These are phyloP conservation scores for Dipodomys ordii DNA, from an alignment of 2,113 vertebrate genomes.

Conservation along the genomic window DNA sequence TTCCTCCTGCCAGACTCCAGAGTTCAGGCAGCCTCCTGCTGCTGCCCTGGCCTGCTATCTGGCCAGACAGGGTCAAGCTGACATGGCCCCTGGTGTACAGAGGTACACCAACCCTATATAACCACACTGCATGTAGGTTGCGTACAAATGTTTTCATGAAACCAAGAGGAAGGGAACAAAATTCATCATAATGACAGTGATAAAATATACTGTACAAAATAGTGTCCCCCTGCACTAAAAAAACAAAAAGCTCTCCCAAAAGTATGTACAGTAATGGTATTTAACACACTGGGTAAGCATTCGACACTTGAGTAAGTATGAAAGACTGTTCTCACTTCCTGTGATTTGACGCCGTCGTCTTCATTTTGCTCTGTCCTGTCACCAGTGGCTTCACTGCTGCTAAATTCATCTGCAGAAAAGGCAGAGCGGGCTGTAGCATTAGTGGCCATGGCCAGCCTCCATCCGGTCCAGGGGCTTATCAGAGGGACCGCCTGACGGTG, in stretches of 20 bases:
- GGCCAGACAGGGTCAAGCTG: neutral
- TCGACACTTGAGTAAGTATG: neutral
- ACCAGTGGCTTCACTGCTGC: constrained; percentile 58
- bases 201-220: neutral
- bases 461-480: accelerated
- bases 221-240: neutral
- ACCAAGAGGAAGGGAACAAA: neutral
- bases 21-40: neutral
- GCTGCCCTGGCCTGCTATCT: no score
- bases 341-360: constrained; percentile 81
- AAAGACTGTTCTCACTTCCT: constrained; percentile 80
- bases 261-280: neutral
- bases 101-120: neutral
- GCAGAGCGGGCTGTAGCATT: neutral
- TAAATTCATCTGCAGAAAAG: constrained; percentile 79
- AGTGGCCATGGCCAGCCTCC: neutral
- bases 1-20: neutral
- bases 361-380: constrained; percentile 78
- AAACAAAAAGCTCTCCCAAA: neutral
- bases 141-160: neutral
- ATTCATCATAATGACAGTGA: constrained; percentile 62
- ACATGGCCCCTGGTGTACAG: neutral
- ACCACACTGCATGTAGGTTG: constrained; percentile 33
- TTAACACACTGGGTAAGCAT: neutral
- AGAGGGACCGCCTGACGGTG: accelerated